These are phyloP conservation scores for Maylandia zebra DNA, from an alignment of 2,113 vertebrate species.

Conservation along the genomic window DNA sequence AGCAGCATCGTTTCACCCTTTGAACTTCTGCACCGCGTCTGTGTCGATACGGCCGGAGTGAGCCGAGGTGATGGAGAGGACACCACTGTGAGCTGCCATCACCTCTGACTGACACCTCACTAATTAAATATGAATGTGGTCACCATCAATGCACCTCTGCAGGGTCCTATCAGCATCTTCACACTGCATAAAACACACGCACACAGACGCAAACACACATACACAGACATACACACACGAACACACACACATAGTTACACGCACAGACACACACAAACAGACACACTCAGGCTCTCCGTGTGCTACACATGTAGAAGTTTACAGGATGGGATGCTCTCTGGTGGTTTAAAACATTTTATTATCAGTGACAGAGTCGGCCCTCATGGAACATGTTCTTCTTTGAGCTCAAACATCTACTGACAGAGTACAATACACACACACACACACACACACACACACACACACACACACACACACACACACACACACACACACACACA, in stretches of 20 bases:
- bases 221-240: background rate
- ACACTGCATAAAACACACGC: background rate
- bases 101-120: background rate
- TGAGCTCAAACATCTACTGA: background rate
- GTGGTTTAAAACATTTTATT: background rate
- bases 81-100: background rate
- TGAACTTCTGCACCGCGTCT: background rate
- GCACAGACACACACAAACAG: background rate
- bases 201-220: background rate
- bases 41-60: background rate
- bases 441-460: background rate
- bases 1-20: background rate
- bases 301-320: background rate
- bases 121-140: conserved; percentile 7
- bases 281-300: background rate
- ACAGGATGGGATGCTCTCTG: background rate
- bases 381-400: background rate
- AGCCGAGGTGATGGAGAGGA: background rate
- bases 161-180: background rate
- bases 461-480: background rate
- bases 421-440: background rate
- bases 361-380: background rate
- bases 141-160: background rate
- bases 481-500: no score
- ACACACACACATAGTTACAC: background rate